phyloP scores from a whole-genome alignment of 2,113 vertebrate genomes.

The Nycticebus coucang region DNA sequence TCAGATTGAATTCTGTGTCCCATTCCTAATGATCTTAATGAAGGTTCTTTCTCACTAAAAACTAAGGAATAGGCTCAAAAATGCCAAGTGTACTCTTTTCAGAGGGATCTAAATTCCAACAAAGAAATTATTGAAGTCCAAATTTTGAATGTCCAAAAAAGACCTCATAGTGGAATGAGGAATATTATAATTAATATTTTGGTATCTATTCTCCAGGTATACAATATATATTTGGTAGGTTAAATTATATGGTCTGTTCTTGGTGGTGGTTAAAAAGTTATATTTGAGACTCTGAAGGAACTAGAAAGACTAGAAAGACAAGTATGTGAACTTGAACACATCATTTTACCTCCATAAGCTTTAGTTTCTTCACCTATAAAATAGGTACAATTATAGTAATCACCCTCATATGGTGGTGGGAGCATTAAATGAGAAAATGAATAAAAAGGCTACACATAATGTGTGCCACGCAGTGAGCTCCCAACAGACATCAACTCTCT shows the following conservation, averaged over 20 bases:
- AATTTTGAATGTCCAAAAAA: neutral
- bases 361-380: constrained; percentile 24
- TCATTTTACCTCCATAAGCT: neutral
- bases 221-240: neutral
- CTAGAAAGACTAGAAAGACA: neutral
- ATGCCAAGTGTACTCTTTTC: neutral
- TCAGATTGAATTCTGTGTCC: neutral
- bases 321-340: neutral
- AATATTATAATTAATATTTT: neutral
- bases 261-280: neutral
- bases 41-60: neutral
- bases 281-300: neutral
- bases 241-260: neutral
- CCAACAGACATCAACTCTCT: neutral
- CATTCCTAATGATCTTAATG: neutral
- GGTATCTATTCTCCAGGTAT: neutral
- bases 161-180: neutral
- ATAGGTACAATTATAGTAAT: neutral
- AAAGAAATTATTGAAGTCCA: neutral
- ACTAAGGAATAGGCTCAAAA: neutral
- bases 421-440: constrained; percentile 14
- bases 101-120: neutral
- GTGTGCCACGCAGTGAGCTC: neutral
- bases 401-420: neutral
- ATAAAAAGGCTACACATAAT: neutral